phyloP scores from a whole-genome alignment of 2,888 invertebrate species.

The Melangyna quadrimaculata region DNA sequence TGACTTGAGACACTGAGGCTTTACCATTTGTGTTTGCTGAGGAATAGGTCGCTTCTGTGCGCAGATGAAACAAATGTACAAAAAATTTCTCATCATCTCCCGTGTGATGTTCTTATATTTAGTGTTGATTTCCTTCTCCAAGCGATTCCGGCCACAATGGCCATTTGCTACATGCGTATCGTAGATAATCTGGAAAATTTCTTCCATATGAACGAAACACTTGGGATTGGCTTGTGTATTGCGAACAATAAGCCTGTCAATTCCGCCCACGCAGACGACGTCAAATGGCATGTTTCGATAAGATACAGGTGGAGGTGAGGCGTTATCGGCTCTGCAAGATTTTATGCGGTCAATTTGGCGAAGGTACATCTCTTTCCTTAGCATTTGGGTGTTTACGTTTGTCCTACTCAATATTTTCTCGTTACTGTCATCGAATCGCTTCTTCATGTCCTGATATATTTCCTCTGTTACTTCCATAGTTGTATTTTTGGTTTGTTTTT shows the following conservation, averaged over 20 bases:
- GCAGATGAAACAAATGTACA: not conserved
- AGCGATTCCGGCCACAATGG: not conserved
- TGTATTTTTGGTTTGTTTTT: not conserved
- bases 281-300: not conserved
- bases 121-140: not conserved
- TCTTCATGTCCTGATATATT: not conserved
- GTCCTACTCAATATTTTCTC: not conserved
- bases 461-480: not conserved
- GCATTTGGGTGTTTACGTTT: not conserved
- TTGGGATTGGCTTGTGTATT: not conserved
- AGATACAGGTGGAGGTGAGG: accelerated
- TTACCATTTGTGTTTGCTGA: not conserved
- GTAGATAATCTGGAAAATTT: not conserved
- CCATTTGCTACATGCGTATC: not conserved
- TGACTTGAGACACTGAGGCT: not conserved
- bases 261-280: not conserved
- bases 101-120: not conserved
- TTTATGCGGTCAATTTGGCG: not conserved
- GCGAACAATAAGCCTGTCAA: not conserved
- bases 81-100: not conserved
- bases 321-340: not conserved
- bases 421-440: not conserved
- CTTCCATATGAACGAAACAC: not conserved
- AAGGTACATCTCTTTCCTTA: not conserved
- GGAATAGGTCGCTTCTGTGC: not conserved